Evolutionary conservation across 1,140 invertebrate species (phyloP), one percentile per base, ranked within the genome.

Genomic region (Micrasema minimum): DNA sequence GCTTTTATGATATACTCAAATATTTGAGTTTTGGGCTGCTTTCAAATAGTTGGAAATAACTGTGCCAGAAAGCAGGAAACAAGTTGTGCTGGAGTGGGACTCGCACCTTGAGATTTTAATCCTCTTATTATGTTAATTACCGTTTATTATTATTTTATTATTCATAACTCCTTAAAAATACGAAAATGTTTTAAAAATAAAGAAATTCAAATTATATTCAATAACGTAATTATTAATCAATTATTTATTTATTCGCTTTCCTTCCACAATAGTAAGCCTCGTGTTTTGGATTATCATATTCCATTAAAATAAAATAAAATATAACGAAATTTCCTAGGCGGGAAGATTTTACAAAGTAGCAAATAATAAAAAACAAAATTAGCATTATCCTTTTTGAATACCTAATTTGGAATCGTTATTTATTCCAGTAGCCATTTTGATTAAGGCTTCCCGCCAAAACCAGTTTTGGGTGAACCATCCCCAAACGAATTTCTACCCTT

Each of bases 351-450:
- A n/a, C 9, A 31, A 31, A 5, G 51, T 11, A 12, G 20, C 9
- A 55, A 31, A 31, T 31, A 31, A 12, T 12, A 31, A 59, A 59
- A 59, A 59, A 59, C 16, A 59, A 38, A 37, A 57, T 57, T 37
- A 35, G 2, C 53, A 16, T 59, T 10, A 55, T 37, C 55, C 55
- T 59, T 59, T 37, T 41, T 59, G 55, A 59, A 59, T 59, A 14
- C 55, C 31, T 59, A 59, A 59, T 59, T 41, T 14, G 37, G 14
- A 12, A 59, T 38, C 55, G 55, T 59, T 59, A 59, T 59, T 59
- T 59, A 59, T 38, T 59, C 55, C 16, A 16, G 35, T 59, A 59
- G 55, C 37, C 55, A 59, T 59, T 59, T 59, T 59, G 55, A 59
- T 59, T 59, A 59, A 41, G 55, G 55, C 18, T 59, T 41, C 37